Base-by-base conservation (phyloP, 1,140 invertebrate species). In the Myzus persicae region DNA sequence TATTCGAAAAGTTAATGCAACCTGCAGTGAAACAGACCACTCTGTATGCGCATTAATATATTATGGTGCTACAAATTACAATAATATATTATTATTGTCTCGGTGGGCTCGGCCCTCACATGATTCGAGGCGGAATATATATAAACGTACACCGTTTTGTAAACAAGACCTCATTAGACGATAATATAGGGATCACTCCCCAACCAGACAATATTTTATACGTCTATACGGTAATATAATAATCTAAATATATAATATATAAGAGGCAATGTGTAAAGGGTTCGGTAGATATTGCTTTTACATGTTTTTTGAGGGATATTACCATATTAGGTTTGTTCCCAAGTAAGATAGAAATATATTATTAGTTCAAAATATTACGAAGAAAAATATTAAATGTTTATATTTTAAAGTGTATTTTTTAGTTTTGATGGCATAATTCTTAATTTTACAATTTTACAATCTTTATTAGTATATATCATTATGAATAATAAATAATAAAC, bases 101-200 rank as follows among this genome's bases (percentile, higher is more conserved):
- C 4, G 14, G 9, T 1, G 67, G 3, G n/a, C 31, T n/a, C 67
- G 3, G 11, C 26, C 9, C 26, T 4, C 14, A n/a, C 11, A 76
- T 7, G 20, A 51, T 51, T 51, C 48, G 22, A 4, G 3, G 48
- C 4, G 59, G 14, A 4, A n/a, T 82, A 24, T 82, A 36, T 38
- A 42, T 26, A 31, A 18, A 51, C 46, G 11, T 22, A n/a, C 1
- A 22, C 3, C 26, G 22, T 89, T 54, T 54, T 38, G 22, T 89
- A 89, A 54, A 89, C 48, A 54, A 54, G 31, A 38, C 48, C 88
- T 89, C 88, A 54, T 89, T 89, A 89, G 48, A 40, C 54, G 2
- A 54, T 54, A 54, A 89, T 89, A 89, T 8, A 14, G 26, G 11
- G 9, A 82, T 54, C 11, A 36, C 22, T 38, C 9, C 9, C 48